phyloP scores from a whole-genome alignment of 2,888 invertebrate species.

The Lamellibrachia satsuma region DNA sequence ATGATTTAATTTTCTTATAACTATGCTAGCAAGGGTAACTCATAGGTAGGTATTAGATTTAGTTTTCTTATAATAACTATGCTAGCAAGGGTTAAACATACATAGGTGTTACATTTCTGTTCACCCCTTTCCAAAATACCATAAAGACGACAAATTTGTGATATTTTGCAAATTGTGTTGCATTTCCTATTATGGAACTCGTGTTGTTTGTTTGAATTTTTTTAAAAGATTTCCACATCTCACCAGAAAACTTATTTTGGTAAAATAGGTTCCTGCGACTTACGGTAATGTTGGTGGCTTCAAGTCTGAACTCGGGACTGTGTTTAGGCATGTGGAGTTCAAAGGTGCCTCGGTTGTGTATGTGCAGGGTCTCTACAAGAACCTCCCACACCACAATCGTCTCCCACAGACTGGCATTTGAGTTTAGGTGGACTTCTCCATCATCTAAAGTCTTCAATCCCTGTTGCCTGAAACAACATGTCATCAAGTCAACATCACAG shows the following conservation, averaged over 20 bases:
- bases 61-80: no score
- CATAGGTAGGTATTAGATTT: no score
- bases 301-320: constrained; percentile 38
- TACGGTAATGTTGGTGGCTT: constrained; percentile 44
- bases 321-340: constrained; percentile 35
- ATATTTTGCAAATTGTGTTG: neutral
- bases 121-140: neutral
- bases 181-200: neutral
- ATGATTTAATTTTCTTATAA: no score
- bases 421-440: constrained; percentile 46
- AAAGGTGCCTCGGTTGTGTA: constrained; percentile 51
- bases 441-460: constrained; percentile 51
- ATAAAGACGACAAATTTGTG: no score
- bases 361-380: constrained; percentile 46
- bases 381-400: constrained; percentile 36
- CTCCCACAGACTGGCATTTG: constrained; percentile 46
- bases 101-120: neutral
- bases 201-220: neutral
- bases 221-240: no score
- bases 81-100: no score
- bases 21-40: no score
- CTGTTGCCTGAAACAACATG: constrained; percentile 31
- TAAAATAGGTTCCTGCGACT: constrained; percentile 22
- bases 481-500: no score
- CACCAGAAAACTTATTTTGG: no score